A percentile compares a stretch with the other conserved stretches of the same genome.
phyloP scores from a whole-genome alignment of 92 coral and sea anemone species.

The Epizoanthus scotinus region DNA sequence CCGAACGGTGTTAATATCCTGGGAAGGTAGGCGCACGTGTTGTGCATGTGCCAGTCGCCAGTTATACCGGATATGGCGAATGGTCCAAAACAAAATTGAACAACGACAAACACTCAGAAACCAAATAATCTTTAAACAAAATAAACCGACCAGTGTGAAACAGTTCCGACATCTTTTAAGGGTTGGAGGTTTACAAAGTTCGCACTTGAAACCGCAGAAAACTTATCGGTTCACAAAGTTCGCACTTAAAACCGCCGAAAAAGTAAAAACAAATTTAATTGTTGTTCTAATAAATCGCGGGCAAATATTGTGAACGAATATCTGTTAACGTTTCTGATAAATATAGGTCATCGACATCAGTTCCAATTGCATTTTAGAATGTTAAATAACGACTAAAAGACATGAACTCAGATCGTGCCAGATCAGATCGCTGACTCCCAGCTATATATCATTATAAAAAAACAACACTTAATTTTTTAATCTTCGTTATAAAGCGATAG shows the following conservation, averaged over 20 bases:
- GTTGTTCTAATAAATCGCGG: not conserved
- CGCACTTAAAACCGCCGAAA: not conserved
- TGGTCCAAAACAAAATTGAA: slow-evolving; percentile 7
- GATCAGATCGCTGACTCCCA: too few species aligned
- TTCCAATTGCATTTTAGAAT: too few species aligned
- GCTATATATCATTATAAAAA: too few species aligned
- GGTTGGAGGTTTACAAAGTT: slow-evolving; percentile 10
- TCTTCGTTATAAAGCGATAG: not conserved
- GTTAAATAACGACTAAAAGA: too few species aligned
- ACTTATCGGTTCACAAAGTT: slow-evolving; percentile 8
- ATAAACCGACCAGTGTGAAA: too few species aligned
- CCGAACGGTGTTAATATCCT: not conserved
- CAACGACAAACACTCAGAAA: not conserved
- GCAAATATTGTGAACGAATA: not conserved
- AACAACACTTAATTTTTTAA: not conserved
- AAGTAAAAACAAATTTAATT: not conserved
- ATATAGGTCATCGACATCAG: not conserved
- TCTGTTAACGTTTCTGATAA: not conserved
- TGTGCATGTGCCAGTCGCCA: not conserved
- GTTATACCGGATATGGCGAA: slow-evolving; percentile 4
- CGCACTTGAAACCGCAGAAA: not conserved
- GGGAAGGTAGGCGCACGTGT: slow-evolving; percentile 22
- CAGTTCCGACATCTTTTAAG: too few species aligned
- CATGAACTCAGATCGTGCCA: too few species aligned
- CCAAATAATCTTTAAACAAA: not conserved